Conservation (phyloP, 2,888 invertebrate species). For the Syrista parreyssii region DNA sequence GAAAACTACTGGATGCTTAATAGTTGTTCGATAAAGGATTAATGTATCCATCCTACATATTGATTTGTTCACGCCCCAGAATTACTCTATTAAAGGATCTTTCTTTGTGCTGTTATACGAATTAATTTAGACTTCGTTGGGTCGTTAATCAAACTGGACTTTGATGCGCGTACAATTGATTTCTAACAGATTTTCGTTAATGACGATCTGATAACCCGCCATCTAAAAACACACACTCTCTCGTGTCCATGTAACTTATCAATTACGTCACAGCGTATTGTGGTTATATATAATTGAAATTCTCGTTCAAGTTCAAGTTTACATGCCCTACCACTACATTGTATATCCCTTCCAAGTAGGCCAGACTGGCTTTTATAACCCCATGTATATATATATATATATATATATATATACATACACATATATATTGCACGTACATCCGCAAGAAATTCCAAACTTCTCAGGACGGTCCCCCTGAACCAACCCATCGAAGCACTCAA, state of each 20-base stretch:
- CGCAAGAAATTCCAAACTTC: neutral
- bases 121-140: neutral
- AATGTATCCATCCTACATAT: neutral
- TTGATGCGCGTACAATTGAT: neutral
- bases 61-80: neutral
- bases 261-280: neutral
- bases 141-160: neutral
- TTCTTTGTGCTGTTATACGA: neutral
- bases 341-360: neutral
- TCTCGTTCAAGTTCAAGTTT: neutral
- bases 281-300: neutral
- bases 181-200: neutral
- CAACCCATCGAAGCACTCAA: neutral
- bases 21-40: neutral
- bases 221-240: neutral
- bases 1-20: neutral
- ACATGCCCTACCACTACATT: neutral
- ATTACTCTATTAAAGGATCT: neutral
- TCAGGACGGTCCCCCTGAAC: neutral
- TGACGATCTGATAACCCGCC: neutral
- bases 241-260: neutral
- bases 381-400: neutral
- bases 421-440: neutral
- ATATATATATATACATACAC: slow-evolving; percentile 14
- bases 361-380: neutral